Evolutionary conservation across 1,140 invertebrate species (phyloP).

Genomic region (Drosophila saltans): DNA sequence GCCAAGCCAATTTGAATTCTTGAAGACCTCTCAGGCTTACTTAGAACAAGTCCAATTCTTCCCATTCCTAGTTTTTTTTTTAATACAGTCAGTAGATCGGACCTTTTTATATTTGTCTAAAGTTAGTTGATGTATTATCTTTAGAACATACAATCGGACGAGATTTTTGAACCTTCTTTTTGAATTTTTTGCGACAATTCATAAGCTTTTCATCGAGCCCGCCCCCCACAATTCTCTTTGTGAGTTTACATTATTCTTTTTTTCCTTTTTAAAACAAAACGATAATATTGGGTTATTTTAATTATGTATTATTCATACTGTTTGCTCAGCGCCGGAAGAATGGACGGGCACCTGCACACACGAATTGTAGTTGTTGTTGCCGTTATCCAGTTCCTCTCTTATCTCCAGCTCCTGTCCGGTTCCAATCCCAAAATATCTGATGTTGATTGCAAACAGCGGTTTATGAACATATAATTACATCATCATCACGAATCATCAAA

Average conservation of each 20-base stretch:
- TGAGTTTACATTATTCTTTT: slow-evolving; percentile 59
- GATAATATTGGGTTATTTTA: slow-evolving; percentile 77
- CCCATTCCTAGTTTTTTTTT: too few species aligned
- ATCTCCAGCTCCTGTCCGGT: slow-evolving; percentile 9
- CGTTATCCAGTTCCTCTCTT: slow-evolving; percentile 17
- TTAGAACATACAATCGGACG: slow-evolving; percentile 18
- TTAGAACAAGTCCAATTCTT: too few species aligned
- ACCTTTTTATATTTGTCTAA: too few species aligned
- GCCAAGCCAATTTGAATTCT: too few species aligned
- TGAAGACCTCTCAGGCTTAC: too few species aligned
- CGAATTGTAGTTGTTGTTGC: slow-evolving; percentile 46
- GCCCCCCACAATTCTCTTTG: slow-evolving; percentile 51
- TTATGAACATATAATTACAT: slow-evolving; percentile 37
- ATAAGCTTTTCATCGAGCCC: slow-evolving; percentile 26
- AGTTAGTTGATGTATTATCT: too few species aligned
- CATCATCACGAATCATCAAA: slow-evolving; percentile 49
- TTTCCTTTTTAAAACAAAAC: slow-evolving; percentile 54
- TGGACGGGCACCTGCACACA: slow-evolving; percentile 59
- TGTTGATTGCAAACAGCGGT: slow-evolving; percentile 15
- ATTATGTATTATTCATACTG: slow-evolving; percentile 81
- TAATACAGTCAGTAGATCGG: too few species aligned
- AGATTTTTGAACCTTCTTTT: slow-evolving; percentile 13
- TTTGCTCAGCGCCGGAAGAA: slow-evolving; percentile 71
- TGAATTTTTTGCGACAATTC: background rate
- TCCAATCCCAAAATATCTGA: background rate